Evolutionary conservation across 2,888 invertebrate species (phyloP).

Genomic region (Neria commutata): DNA sequence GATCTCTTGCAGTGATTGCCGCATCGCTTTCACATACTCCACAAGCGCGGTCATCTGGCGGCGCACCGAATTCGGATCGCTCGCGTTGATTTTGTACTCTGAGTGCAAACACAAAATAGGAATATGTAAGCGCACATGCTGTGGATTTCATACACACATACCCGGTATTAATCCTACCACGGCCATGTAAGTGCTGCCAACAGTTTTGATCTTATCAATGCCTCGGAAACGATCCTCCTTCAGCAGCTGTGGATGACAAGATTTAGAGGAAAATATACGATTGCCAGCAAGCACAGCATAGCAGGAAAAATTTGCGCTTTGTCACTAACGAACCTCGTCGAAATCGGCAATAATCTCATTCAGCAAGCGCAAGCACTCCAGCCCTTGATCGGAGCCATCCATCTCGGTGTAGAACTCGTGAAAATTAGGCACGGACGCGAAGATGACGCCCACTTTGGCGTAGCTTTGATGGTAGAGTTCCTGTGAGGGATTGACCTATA

Average conservation of each 20-base stretch:
- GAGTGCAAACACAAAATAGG: constrained; percentile 25
- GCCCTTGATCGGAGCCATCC: constrained; percentile 89
- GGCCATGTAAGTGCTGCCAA: constrained; percentile 92
- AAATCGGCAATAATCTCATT: constrained; percentile 95
- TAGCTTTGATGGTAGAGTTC: constrained; percentile 94
- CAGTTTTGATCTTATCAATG: constrained; percentile 93
- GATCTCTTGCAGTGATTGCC: constrained; percentile 82
- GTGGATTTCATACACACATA: constrained; percentile 50
- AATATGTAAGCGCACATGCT: constrained; percentile 66
- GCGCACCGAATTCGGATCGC: constrained; percentile 69
- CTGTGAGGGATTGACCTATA: constrained; percentile 71
- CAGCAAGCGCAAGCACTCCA: constrained; percentile 84
- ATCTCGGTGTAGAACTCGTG: constrained; percentile 93
- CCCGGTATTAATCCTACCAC: constrained; percentile 90
- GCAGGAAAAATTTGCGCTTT: background rate
- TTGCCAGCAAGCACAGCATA: background rate
- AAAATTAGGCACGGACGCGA: constrained; percentile 92
- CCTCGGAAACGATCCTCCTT: constrained; percentile 84
- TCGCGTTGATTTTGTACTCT: constrained; percentile 61
- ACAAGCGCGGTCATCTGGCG: constrained; percentile 79
- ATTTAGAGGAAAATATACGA: background rate
- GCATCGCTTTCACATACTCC: constrained; percentile 89
- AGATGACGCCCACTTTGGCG: constrained; percentile 87
- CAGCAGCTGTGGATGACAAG: constrained; percentile 67
- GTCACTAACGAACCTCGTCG: constrained; percentile 72